Conservation (phyloP, 1,140 invertebrate species). For the Drosophila serrata region DNA sequence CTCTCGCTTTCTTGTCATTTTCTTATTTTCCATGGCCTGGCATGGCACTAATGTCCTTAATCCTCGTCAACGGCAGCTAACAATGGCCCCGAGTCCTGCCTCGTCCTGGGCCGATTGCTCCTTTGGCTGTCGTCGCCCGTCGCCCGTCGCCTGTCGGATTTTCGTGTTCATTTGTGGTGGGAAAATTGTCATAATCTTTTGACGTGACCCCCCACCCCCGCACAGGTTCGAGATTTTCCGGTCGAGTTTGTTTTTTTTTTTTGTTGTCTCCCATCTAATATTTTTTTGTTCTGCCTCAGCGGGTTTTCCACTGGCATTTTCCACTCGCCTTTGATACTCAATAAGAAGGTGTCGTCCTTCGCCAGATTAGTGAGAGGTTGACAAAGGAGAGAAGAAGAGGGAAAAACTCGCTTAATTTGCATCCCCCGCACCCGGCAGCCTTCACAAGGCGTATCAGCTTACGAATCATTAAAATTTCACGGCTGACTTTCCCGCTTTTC, state of each 20-base stretch:
- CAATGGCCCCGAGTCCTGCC: conserved; percentile 51
- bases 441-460: conserved; percentile 81
- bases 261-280: not conserved
- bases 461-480: conserved; percentile 84
- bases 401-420: conserved; percentile 66
- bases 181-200: conserved; percentile 85
- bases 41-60: conserved; percentile 64
- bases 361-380: conserved; percentile 51
- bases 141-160: conserved; percentile 56
- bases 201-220: conserved; percentile 57
- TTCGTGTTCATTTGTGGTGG: conserved; percentile 83
- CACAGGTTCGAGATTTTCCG: conserved; percentile 29
- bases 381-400: conserved; percentile 28
- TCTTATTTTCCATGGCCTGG: conserved; percentile 50
- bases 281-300: conserved; percentile 59
- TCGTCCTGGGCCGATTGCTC: conserved; percentile 51
- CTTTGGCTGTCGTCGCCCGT: conserved; percentile 64
- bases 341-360: conserved; percentile 71
- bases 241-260: conserved; percentile 8
- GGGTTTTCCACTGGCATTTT: conserved; percentile 36
- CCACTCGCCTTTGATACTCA: conserved; percentile 75
- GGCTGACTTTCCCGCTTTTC: conserved; percentile 64
- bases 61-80: conserved; percentile 77
- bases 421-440: conserved; percentile 22
- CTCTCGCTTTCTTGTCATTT: conserved; percentile 54